These are phyloP conservation scores for Drosophila prolongata DNA, from an alignment of 2,888 invertebrate genomes.

Conservation along the genomic window DNA sequence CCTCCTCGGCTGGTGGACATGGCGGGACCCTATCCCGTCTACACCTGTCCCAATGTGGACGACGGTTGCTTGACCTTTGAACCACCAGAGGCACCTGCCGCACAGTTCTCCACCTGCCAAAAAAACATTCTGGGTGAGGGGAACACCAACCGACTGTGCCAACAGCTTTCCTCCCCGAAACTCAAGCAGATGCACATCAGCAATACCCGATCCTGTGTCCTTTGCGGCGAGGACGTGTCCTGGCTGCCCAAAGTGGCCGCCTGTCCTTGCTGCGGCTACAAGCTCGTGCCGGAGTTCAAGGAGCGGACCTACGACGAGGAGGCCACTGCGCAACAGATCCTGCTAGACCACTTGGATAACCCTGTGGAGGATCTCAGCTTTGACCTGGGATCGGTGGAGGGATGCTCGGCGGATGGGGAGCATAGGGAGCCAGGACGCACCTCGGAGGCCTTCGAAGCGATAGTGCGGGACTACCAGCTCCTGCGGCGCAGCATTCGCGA, in stretches of 20 bases:
- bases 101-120: constrained; percentile 40
- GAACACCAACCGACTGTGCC: constrained; percentile 46
- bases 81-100: constrained; percentile 24
- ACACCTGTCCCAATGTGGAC: constrained; percentile 11
- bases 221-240: constrained; percentile 80
- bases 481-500: constrained; percentile 52
- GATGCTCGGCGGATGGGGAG: background rate
- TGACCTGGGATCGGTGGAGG: constrained; percentile 1
- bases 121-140: constrained; percentile 50
- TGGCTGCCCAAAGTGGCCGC: constrained; percentile 84
- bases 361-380: constrained; percentile 11
- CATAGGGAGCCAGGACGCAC: constrained; percentile 12
- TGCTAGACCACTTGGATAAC: constrained; percentile 67
- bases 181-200: constrained; percentile 51
- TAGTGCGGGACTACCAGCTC: constrained; percentile 48
- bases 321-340: constrained; percentile 77
- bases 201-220: constrained; percentile 59
- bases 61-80: constrained; percentile 34
- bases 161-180: constrained; percentile 35
- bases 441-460: constrained; percentile 55
- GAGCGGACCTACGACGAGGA: constrained; percentile 75
- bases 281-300: constrained; percentile 69
- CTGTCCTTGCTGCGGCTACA: constrained; percentile 81
- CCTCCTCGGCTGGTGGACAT: constrained; percentile 36
- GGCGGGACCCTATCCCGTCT: constrained; percentile 61